These are phyloP conservation scores for Hyalella azteca DNA, from an alignment of 2,888 invertebrate genomes.

Conservation along the genomic window DNA sequence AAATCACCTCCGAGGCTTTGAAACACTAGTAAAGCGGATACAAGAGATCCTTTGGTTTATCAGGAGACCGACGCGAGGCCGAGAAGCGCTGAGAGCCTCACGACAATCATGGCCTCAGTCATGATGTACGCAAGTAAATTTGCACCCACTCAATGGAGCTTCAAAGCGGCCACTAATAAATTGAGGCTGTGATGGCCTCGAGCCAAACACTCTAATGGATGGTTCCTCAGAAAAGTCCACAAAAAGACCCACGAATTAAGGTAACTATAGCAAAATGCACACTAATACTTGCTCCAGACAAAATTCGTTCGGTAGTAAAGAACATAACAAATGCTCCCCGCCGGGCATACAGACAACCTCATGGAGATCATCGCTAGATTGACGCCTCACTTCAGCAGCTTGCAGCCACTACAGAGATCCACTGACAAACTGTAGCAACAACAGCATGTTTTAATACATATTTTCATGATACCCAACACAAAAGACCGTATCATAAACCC, in stretches of 20 bases:
- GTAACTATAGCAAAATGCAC: constrained; percentile 14
- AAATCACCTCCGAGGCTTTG: too few relatives aligned
- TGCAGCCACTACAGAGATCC: neutral
- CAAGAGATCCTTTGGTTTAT: too few relatives aligned
- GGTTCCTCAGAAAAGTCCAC: neutral
- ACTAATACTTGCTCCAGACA: neutral
- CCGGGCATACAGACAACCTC: neutral
- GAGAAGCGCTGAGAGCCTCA: constrained; percentile 16
- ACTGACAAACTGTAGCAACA: neutral
- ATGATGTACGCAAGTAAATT: constrained; percentile 18
- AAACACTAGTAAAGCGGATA: too few relatives aligned
- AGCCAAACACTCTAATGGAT: neutral
- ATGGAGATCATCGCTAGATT: constrained; percentile 11
- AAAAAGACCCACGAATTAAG: constrained; percentile 8
- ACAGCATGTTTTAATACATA: neutral
- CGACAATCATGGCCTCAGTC: constrained; percentile 4
- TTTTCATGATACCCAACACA: neutral
- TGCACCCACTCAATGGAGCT: constrained; percentile 8
- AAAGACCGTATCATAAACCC: neutral
- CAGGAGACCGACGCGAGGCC: too few relatives aligned
- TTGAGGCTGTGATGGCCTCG: constrained; percentile 1
- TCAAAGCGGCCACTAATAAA: constrained; percentile 5
- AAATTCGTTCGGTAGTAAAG: neutral
- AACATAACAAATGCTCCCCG: neutral
- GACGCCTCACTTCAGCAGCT: neutral